Base-by-base conservation (phyloP, 2,888 invertebrate genomes). In the Cordilura impudica region DNA sequence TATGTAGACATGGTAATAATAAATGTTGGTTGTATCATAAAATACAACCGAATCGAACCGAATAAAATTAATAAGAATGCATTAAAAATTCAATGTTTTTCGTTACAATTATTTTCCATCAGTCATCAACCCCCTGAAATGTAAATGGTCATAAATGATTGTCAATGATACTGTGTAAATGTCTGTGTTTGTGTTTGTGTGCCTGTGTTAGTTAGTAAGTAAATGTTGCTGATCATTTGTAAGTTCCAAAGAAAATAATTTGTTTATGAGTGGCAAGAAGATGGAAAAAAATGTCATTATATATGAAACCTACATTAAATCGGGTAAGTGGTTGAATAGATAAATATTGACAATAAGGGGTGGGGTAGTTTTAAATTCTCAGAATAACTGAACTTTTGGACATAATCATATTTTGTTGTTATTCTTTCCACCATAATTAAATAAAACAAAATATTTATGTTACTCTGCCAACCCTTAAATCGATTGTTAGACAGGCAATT, bases 341-440 rank as follows among this genome's bases (percentile, higher is more conserved):
- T 18, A 7, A 6, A 7, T n/a, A 43, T 10, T 19, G n/a, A 43
- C 45, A 35, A 19, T 35, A 35, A 61, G 54, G 69, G 61, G 66
- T 54, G 74, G 74, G 74, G 74, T 69, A 60, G 23, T 53, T 69
- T 47, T 31, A 4, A 47, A 74, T 69, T 69, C 54, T 63, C 26
- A 63, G 47, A 69, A 69, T 63, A 75, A 31, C 43, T 45, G 51
- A 73, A 67, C 45, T 49, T 66, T 63, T 39, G 4, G n/a, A 39
- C 26, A 19, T 53, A 43, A 43, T 43, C 14, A 51, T 61, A 45
- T 53, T 51, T 19, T 47, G n/a, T 39, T 26, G 51, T 58, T 49
- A 49, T 71, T 66, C 54, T 60, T 67, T 75, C 71, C 71, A 58
- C 71, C 79, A 79, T 75, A 75, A 75, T 79, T 79, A 75, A 75